A percentile compares a stretch with the other conserved stretches of the same genome.
Evolutionary conservation across 1,140 invertebrate species (phyloP).

Genomic region (Temnothorax curvispinosus): DNA sequence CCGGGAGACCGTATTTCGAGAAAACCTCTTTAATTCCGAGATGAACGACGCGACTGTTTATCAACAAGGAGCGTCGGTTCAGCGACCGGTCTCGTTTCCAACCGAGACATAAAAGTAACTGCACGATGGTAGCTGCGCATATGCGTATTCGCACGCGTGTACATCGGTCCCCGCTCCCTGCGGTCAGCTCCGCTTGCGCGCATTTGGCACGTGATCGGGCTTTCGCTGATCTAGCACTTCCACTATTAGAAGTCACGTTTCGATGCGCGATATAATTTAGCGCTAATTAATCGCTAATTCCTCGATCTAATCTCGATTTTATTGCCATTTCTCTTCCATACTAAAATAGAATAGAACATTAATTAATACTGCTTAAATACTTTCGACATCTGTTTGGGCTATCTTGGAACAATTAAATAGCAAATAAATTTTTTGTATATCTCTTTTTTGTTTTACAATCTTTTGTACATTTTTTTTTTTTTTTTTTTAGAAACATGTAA

Average conservation of each 20-base stretch:
- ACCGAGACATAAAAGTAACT: conserved; percentile 44
- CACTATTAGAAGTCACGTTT: background rate
- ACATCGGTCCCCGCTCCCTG: background rate
- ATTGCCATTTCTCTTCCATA: background rate
- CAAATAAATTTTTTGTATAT: background rate
- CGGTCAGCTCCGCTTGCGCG: conserved; percentile 14
- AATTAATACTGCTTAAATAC: background rate
- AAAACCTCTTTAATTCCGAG: conserved; percentile 44
- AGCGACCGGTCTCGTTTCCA: conserved; percentile 42
- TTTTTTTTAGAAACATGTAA: background rate
- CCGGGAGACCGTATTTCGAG: conserved; percentile 37
- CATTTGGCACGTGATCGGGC: background rate
- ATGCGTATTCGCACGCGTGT: background rate
- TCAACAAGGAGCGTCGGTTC: conserved; percentile 46
- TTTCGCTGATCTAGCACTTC: background rate
- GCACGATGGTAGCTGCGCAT: background rate
- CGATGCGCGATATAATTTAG: background rate
- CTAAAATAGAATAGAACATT: background rate
- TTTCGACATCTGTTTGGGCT: background rate
- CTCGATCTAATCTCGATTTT: background rate
- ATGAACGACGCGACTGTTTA: conserved; percentile 59
- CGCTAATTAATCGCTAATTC: conserved; percentile 13
- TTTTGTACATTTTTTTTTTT: background rate
- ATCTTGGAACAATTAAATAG: background rate
- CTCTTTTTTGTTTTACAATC: background rate